Percentiles rank a stretch among this genome's conserved stretches.
phyloP scores from a whole-genome alignment of 2,113 vertebrate genomes.

The Elachura formosa region DNA sequence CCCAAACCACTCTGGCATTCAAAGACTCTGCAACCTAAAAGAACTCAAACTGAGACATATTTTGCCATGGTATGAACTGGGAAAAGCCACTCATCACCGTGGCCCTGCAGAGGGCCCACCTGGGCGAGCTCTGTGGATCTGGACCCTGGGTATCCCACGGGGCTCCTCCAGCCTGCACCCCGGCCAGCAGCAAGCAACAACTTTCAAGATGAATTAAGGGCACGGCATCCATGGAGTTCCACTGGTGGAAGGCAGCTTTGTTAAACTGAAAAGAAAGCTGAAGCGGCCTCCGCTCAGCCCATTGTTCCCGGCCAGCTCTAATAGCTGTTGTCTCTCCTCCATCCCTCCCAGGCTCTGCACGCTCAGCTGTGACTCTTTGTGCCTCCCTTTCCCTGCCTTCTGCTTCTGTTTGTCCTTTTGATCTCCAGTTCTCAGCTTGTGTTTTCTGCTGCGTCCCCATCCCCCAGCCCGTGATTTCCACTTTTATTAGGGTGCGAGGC shows the following conservation, averaged over 20 bases:
- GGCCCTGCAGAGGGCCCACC: neutral
- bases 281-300: neutral
- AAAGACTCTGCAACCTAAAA: neutral
- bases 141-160: too few species aligned
- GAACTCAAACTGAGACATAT: neutral
- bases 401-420: conserved; percentile 67
- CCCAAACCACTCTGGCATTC: neutral
- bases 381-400: conserved; percentile 45
- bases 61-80: neutral
- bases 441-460: conserved; percentile 8
- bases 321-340: conserved; percentile 30
- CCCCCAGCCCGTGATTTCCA: conserved; percentile 35
- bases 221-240: neutral
- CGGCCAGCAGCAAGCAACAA: neutral
- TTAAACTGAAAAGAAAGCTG: conserved; percentile 4
- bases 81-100: fast-evolving
- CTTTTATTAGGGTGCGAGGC: conserved; percentile 54
- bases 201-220: neutral
- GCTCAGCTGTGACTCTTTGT: conserved; percentile 61
- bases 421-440: conserved; percentile 53
- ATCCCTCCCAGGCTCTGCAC: neutral
- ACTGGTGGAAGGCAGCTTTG: conserved; percentile 12
- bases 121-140: fast-evolving
- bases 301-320: conserved; percentile 14
- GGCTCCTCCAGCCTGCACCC: too few species aligned